A percentile compares a stretch with the other conserved stretches of the same genome.
Evolutionary conservation across 2,888 invertebrate genomes (phyloP).

Genomic region (Tetramorium bicarinatum): DNA sequence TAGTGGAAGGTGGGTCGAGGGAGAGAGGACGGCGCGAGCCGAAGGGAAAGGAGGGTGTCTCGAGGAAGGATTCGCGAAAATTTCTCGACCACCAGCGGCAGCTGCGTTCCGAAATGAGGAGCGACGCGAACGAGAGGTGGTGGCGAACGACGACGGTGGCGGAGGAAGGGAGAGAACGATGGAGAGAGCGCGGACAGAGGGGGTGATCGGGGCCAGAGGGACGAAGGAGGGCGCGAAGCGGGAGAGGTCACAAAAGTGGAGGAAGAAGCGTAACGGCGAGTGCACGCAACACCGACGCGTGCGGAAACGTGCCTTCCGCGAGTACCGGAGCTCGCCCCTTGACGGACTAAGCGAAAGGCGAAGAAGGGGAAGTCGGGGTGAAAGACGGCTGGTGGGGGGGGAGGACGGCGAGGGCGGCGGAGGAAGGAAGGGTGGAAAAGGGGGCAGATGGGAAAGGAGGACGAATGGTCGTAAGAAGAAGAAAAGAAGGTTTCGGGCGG

Average conservation of each 20-base stretch:
- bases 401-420: conserved; percentile 53
- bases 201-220: conserved; percentile 47
- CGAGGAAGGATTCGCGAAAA: conserved; percentile 69
- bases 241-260: conserved; percentile 72
- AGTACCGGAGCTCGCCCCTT: conserved; percentile 74
- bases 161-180: conserved; percentile 54
- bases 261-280: conserved; percentile 76
- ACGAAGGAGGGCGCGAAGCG: conserved; percentile 46
- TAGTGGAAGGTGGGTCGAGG: conserved; percentile 19
- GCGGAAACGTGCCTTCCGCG: conserved; percentile 78
- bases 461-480: conserved; percentile 71
- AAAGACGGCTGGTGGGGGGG: conserved; percentile 61
- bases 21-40: conserved; percentile 33
- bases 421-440: conserved; percentile 53
- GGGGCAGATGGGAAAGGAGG: conserved; percentile 39
- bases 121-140: conserved; percentile 62
- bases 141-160: conserved; percentile 44
- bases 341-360: conserved; percentile 70
- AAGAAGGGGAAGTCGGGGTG: conserved; percentile 54
- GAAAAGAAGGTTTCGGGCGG: conserved; percentile 83
- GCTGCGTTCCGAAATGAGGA: conserved; percentile 75
- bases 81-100: conserved; percentile 75
- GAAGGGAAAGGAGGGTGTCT: conserved; percentile 41
- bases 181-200: conserved; percentile 21
- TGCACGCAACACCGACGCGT: conserved; percentile 80